Evolutionary conservation across 2,888 invertebrate species (phyloP).

Genomic region (Coremacera marginata): DNA sequence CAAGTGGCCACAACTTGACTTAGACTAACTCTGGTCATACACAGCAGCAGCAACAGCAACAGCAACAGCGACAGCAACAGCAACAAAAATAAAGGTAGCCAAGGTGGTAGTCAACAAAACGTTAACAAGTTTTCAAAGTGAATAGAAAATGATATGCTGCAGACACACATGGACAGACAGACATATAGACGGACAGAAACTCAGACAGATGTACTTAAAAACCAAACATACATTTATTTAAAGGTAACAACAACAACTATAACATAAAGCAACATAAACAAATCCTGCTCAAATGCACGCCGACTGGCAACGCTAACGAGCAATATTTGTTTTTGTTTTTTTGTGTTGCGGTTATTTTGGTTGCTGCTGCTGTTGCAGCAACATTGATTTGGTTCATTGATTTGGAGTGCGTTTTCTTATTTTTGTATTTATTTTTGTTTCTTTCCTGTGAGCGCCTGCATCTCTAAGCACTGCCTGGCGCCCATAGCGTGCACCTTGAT

Average conservation of each 20-base stretch:
- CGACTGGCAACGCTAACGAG: constrained; percentile 16
- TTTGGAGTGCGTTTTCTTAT: constrained; percentile 7
- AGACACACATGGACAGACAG: constrained; percentile 9
- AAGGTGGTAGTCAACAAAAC: constrained; percentile 28
- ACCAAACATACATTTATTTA: not conserved
- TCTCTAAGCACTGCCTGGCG: not conserved
- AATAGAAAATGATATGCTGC: not conserved
- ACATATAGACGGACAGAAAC: not conserved
- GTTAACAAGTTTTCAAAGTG: constrained; percentile 19
- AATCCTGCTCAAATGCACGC: constrained; percentile 6
- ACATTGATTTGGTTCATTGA: constrained; percentile 27
- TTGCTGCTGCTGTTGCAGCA: constrained; percentile 2
- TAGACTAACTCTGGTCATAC: not conserved
- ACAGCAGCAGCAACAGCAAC: not conserved
- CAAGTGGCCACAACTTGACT: constrained; percentile 21
- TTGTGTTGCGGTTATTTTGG: not conserved
- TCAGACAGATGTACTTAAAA: not conserved
- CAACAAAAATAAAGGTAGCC: constrained; percentile 17
- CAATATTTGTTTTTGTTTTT: not conserved
- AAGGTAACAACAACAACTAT: not conserved
- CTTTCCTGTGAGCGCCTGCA: not conserved
- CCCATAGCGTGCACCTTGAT: constrained; percentile 5
- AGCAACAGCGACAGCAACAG: not conserved
- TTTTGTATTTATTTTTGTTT: not conserved
- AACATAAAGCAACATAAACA: not conserved